Evolutionary conservation across 2,797 vertebrate species (phyloP), one percentile per base, ranked within the genome.

Genomic region (Myotis findleyi): DNA sequence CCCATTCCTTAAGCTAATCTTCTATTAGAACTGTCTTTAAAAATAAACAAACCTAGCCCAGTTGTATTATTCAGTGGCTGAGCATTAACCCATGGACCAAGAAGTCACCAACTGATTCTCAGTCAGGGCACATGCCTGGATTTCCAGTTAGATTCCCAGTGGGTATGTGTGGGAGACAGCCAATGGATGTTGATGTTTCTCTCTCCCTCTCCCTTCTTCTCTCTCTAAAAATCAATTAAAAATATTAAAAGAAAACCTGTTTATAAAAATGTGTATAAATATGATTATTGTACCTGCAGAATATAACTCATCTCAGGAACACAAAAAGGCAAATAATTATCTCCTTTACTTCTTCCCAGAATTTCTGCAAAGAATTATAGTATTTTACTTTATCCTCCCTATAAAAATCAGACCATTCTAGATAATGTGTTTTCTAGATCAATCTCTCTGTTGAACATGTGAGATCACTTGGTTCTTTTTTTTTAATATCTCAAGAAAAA

Each of bases 11-110:
- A 30, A 90, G 21, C 51, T 73, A 85, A 33, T 86, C 18, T 81
- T 59, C 82, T 83, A 83, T 53, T 25, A 76, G 84, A 92, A 71
- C 49, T 76, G 53, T 13, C 51, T 80, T 91, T 92, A 71, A 73
- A 86, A 86, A 73, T 80, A 55, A 92, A 68, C 64, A 71, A 47
- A 81, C 51, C 33, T 57, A 57, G 23, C 55, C 55, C 1, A 1
- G 55, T 4, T 23, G 0, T 57, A 57, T 57, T 9, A 57, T 9
- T 55, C 20, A 55, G 53, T 55, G 20, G 53, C 21, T 55, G 53
- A 55, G 53, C 53, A 55, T 55, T 55, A 23, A 55, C 53, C 7
- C 23, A 57, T 57, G 21, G 23, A 57, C 55, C 53, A 55, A 55
- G 20, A 21, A 3, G 20, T 55, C 53, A 55, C 53, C 53, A 57